Base-by-base conservation (phyloP, 1,140 invertebrate species). In the Calephelis virginiensis region DNA sequence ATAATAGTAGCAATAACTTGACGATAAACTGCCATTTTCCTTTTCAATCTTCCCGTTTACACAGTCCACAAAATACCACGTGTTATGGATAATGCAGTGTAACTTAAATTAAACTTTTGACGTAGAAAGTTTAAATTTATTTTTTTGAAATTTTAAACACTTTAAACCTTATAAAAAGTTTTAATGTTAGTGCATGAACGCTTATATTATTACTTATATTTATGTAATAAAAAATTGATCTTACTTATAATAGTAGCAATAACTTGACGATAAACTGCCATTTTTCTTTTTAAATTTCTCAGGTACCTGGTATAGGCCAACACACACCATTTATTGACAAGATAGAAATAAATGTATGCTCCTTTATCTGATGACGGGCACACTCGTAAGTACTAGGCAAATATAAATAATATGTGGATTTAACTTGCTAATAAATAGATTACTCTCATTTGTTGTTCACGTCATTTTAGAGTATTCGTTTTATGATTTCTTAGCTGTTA, bases 381-480 rank as follows among this genome's bases (percentile, higher is more conserved):
- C 8, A 59, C 28, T 28, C 37, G 9, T 59, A 40, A 43, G 43
- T 63, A 68, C 45, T 56, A 48, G 61, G 66, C 50, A 68, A 63
- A 63, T n/a, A 68, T 50, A 68, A 64, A 56, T 64, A 43, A 68
- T 48, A 59, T 37, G 45, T 61, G 47, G 62, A 64, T 68, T 45
- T 43, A 56, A 45, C 10, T 50, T 56, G 17, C 45, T 45, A 65
- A 48, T 48, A 14, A 13, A 53, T n/a, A 47, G 64, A 65, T 65
- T 65, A 65, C 14, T 14, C 43, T 59, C 63, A 59, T 53, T 50
- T 50, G 63, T 64, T 53, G 49, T 37, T 56, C 53, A 65, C 53
- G 40, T 45, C 43, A 56, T 56, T 7, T 40, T 7, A 40, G 28
- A 17, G 28, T 56, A 37, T 28, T 59, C 37, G 14, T 6, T 38